Evolutionary conservation across 2,888 invertebrate species (phyloP).

Genomic region (Tanypteryx hageni): DNA sequence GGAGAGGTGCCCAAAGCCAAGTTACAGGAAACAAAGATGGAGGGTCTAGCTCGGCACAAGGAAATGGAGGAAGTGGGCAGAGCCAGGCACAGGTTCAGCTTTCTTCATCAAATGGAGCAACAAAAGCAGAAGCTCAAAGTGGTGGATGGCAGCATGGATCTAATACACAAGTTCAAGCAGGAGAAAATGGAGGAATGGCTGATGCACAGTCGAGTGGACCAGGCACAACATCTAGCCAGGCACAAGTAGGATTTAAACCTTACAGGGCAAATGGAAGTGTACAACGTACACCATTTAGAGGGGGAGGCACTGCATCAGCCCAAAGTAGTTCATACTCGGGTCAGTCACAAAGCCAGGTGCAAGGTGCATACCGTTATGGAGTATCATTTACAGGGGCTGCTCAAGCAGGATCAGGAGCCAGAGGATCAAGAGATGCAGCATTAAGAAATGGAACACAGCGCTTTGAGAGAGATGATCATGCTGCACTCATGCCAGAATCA

Average conservation of each 20-base stretch:
- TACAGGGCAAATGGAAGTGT: conserved; percentile 78
- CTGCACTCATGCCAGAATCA: conserved; percentile 36
- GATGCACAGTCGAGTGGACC: conserved; percentile 91
- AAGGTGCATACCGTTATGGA: conserved; percentile 88
- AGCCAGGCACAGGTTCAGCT: conserved; percentile 88
- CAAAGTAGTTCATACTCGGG: conserved; percentile 86
- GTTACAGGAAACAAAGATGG: conserved; percentile 85
- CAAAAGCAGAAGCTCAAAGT: conserved; percentile 86
- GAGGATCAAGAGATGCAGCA: conserved; percentile 32
- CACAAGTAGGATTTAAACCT: conserved; percentile 91
- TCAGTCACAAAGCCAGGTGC: conserved; percentile 89
- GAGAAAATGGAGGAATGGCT: conserved; percentile 88
- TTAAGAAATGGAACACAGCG: conserved; percentile 25
- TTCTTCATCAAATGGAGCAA: conserved; percentile 85
- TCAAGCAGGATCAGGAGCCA: conserved; percentile 86
- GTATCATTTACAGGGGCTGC: conserved; percentile 88
- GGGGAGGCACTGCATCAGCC: conserved; percentile 87
- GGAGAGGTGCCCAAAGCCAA: conserved; percentile 82
- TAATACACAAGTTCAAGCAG: conserved; percentile 87
- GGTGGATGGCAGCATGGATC: conserved; percentile 87
- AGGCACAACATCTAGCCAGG: conserved; percentile 91
- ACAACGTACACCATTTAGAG: conserved; percentile 81
- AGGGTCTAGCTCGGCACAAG: conserved; percentile 86
- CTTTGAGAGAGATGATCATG: conserved; percentile 57
- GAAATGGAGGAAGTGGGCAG: conserved; percentile 84